phyloP scores from a whole-genome alignment of 2,888 invertebrate genomes.

The Phania funesta region DNA sequence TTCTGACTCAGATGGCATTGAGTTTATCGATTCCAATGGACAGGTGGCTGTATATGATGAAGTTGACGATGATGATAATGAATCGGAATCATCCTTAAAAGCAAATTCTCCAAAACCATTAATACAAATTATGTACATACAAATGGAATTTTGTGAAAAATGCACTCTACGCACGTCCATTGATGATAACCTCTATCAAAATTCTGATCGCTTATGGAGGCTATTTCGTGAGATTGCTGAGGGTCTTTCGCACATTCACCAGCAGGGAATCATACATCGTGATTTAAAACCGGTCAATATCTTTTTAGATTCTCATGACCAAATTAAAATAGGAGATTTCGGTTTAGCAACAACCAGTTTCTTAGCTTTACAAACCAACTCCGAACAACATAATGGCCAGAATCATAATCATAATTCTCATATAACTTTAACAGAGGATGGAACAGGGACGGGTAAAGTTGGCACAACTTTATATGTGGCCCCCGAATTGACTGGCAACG shows the following conservation, averaged over 20 bases:
- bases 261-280: conserved; percentile 93
- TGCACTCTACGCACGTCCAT: conserved; percentile 94
- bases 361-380: conserved; percentile 78
- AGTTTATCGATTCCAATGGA: conserved; percentile 79
- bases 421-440: conserved; percentile 74
- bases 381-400: conserved; percentile 74
- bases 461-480: conserved; percentile 98
- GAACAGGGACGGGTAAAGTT: conserved; percentile 87
- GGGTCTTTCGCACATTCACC: conserved; percentile 93
- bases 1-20: conserved; percentile 79
- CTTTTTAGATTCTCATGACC: conserved; percentile 95
- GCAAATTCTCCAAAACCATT: conserved; percentile 75
- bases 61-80: conserved; percentile 70
- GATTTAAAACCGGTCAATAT: conserved; percentile 95
- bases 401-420: conserved; percentile 66
- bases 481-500: conserved; percentile 90
- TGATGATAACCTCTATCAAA: conserved; percentile 88
- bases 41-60: conserved; percentile 75
- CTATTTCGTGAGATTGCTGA: conserved; percentile 97
- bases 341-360: conserved; percentile 94
- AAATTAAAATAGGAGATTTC: conserved; percentile 98
- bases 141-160: conserved; percentile 99
- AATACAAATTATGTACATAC: conserved; percentile 88
- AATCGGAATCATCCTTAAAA: conserved; percentile 65
- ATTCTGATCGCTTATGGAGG: conserved; percentile 92